phyloP scores from a whole-genome alignment of 2,888 invertebrate species.

The Liopterus haemorrhoidalis region DNA sequence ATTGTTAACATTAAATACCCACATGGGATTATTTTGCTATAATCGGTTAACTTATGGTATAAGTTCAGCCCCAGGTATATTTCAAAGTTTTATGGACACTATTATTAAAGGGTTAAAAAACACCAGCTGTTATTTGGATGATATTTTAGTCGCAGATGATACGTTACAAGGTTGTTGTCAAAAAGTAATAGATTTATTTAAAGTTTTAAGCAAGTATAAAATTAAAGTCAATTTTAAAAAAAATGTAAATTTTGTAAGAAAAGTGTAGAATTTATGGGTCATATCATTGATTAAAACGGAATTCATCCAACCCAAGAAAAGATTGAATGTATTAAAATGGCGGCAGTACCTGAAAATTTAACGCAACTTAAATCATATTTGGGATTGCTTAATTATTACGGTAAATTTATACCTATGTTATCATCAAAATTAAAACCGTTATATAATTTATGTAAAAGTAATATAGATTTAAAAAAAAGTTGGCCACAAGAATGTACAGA shows the following conservation, averaged over 20 bases:
- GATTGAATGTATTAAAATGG: constrained; percentile 7
- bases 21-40: constrained; percentile 33
- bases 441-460: too few relatives aligned
- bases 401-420: too few relatives aligned
- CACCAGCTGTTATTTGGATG: constrained; percentile 31
- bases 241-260: constrained; percentile 30
- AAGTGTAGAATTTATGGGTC: constrained; percentile 32
- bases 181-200: constrained; percentile 24
- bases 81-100: constrained; percentile 29
- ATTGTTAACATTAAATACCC: constrained; percentile 34
- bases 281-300: constrained; percentile 24
- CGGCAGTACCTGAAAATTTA: background rate
- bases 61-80: constrained; percentile 32
- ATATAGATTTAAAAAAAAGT: too few relatives aligned
- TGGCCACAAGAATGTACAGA: too few relatives aligned
- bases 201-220: constrained; percentile 27
- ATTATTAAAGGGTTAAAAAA: constrained; percentile 24
- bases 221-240: constrained; percentile 31
- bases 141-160: constrained; percentile 28
- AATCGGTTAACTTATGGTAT: constrained; percentile 35
- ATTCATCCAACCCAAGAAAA: constrained; percentile 2
- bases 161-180: constrained; percentile 22
- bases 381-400: too few relatives aligned
- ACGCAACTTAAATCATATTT: too few relatives aligned
- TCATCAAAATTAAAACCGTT: too few relatives aligned